Evolutionary conservation across 2,113 vertebrate genomes (phyloP), one percentile per base, ranked within the genome.

Genomic region (Sylvia atricapilla): DNA sequence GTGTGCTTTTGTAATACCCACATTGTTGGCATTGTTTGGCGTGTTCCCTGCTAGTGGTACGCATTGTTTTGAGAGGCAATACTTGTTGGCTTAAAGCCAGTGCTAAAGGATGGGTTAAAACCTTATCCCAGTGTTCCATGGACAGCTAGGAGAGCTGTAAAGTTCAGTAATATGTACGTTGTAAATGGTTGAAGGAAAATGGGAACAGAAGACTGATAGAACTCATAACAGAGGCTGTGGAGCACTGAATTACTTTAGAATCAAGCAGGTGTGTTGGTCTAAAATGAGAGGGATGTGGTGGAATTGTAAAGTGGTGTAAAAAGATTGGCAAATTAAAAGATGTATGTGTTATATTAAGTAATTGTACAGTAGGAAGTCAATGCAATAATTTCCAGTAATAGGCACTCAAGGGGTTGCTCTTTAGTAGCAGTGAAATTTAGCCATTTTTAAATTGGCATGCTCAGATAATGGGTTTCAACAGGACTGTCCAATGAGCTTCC

Each of bases 401-500:
- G 79, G 47, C 37, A 92, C 52, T 94, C 43, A 70, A 90, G 73
- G 68, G 30, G 15, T 88, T 86, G 83, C 43, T 93, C 68, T 88
- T 93, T 70, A 89, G n/a, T 72, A 78, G 27, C 12, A 25, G 47
- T 50, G 95, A 86, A 92, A 95, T 95, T 90, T 94, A 94, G 76
- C 79, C 21, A 83, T 90, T 93, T 94, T 86, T 67, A 67, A 93
- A 75, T 87, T 90, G 55, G 59, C 8, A 0, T 70, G 39, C 43
- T 68, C 31, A 75, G 68, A 63, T 94, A 90, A 92, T 94, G 93
- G 93, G 50, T 74, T 94, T 93, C 83, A 94, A 67, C 46, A 90
- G 35, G 62, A 18, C 56, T 95, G 52, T 78, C 95, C 96, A 92
- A 56, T 93, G 79, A 87, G 80, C 55, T 93, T 93, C 64, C 56